phyloP scores from a whole-genome alignment of 2,113 vertebrate genomes.

The Phylloscopus trochilus region DNA sequence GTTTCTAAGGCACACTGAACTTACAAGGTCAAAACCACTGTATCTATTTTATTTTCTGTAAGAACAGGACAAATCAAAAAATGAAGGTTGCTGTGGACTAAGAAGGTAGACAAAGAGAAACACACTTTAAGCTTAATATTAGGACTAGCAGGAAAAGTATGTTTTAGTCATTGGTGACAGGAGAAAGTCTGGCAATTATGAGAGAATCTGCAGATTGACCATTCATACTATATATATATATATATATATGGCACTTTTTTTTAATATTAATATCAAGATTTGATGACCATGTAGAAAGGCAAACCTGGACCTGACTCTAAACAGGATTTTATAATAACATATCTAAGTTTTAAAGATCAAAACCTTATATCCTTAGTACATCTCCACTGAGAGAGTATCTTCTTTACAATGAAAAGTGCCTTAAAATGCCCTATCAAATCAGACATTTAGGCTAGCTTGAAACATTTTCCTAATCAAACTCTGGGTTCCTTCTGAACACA shows the following conservation, averaged over 20 bases:
- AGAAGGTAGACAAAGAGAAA: not conserved
- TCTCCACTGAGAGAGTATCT: not conserved
- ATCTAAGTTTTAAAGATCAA: not conserved
- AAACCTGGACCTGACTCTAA: not conserved
- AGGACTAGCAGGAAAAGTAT: not conserved
- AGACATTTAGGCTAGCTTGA: not conserved
- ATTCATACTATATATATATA: not conserved
- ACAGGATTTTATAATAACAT: not conserved
- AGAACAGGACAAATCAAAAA: not conserved
- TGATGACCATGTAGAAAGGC: not conserved
- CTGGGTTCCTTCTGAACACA: not conserved
- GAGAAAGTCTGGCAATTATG: not conserved
- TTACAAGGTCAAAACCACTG: not conserved
- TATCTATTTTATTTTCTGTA: not conserved
- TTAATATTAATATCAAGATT: not conserved
- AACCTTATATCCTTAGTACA: not conserved
- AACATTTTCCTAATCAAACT: not conserved
- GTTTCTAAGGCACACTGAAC: not conserved
- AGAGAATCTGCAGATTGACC: not conserved
- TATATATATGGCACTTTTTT: not conserved
- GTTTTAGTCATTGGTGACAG: not conserved
- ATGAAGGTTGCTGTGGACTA: not conserved
- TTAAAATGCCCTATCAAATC: not conserved
- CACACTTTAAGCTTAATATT: not conserved
- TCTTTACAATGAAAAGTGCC: not conserved